Base-by-base conservation (phyloP, 2,797 vertebrate genomes). In the Mycteria americana region DNA sequence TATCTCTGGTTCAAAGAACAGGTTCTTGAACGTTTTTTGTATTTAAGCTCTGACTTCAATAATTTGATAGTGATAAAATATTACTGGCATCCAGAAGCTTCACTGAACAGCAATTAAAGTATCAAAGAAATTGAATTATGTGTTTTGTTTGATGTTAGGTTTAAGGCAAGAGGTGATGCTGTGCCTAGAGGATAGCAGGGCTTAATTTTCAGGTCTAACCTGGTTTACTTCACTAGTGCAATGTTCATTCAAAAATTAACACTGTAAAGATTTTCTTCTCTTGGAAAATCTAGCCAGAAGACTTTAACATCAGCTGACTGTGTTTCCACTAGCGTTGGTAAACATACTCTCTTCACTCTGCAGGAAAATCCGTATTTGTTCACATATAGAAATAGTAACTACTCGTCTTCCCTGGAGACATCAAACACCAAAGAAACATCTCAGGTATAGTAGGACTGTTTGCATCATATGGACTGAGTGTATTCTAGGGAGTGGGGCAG, bases 361-460 rank as follows among this genome's bases (percentile, higher is more conserved):
- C 97, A 98, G 98, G 96, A 97, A 68, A 90, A 95, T 24, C 97
- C 98, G 0, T 98, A 97, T 85, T 96, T 98, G 50, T 98, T 97
- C 92, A 98, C 98, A 27, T 98, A 98, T 8, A 95, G 18, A 53
- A 98, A 98, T n/a, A 98, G 98, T 79, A 94, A 98, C 62, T 97
- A 97, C 83, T 88, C 72, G 23, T 87, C 90, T 72, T 89, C 73
- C 63, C 28, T 23, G 17, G 45, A 62, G 57, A 65, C 67, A 51
- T 28, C 41, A 43, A 59, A 73, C 54, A 39, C 11, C 39, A 28
- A 12, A 39, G 77, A 59, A 83, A 33, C 16, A 18, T 8, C 4
- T 51, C 87, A 98, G 97, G 98, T 98, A 97, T 3, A 92, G 81
- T 92, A 89, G 84, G 28, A 41, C 21, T 94, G 60, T 39, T 84